Evolutionary conservation across 2,888 invertebrate species (phyloP).

Genomic region (Cylindroiulus punctatus): DNA sequence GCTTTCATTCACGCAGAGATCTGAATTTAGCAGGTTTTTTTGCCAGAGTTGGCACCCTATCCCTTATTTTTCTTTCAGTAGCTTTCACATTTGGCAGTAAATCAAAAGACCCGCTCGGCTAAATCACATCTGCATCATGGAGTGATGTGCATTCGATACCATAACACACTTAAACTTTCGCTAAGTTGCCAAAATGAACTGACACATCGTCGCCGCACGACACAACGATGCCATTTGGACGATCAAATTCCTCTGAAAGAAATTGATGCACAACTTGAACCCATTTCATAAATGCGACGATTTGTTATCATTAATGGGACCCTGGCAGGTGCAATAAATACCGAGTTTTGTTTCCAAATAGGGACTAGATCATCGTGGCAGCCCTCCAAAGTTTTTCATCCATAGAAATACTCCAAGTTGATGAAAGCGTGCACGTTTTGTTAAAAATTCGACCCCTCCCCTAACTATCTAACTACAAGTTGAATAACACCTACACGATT

Average conservation of each 20-base stretch:
- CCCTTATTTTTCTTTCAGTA: slow-evolving; percentile 12
- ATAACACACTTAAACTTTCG: background rate
- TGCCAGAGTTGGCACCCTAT: background rate
- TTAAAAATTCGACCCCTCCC: background rate
- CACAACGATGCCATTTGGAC: background rate
- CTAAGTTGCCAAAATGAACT: slow-evolving; percentile 28
- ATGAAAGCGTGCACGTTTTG: background rate
- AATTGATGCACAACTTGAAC: background rate
- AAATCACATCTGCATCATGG: background rate
- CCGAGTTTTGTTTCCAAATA: background rate
- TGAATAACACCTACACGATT: background rate
- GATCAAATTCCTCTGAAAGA: background rate
- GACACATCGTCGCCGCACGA: background rate
- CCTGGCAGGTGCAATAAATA: slow-evolving; percentile 29
- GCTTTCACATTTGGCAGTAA: slow-evolving; percentile 43
- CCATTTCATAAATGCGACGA: background rate
- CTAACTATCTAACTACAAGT: background rate
- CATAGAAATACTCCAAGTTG: background rate
- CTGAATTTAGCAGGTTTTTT: background rate
- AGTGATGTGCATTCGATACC: slow-evolving; percentile 8
- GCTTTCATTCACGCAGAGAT: slow-evolving; percentile 13
- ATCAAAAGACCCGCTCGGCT: slow-evolving; percentile 13
- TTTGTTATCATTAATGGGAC: slow-evolving; percentile 7
- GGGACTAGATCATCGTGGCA: background rate
- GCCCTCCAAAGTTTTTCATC: background rate